Conservation (phyloP, 2,797 vertebrate species). For the Amblyopsis hoosieri region DNA sequence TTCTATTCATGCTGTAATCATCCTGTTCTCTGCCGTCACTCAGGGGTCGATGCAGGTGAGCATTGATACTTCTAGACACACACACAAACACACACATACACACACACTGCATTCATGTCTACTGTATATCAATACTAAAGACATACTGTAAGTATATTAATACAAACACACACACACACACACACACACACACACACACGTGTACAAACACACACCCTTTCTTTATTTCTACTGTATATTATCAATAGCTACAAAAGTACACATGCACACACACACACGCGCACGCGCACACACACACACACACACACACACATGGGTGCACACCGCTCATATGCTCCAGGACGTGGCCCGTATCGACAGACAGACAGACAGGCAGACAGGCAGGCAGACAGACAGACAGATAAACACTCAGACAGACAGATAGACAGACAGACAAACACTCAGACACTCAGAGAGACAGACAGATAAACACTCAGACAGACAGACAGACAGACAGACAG, state of each 20-base stretch:
- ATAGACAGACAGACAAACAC: no score
- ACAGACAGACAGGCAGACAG: no score
- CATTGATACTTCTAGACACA: not conserved
- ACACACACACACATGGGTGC: not conserved
- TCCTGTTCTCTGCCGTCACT: constrained; percentile 29
- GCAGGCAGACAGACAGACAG: not conserved
- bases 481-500: not conserved
- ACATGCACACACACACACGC: not conserved
- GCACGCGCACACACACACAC: not conserved
- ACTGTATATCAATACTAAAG: constrained; percentile 23
- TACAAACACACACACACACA: constrained; percentile 19
- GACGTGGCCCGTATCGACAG: not conserved
- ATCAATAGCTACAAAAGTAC: no score
- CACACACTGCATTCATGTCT: not conserved
- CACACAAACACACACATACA: constrained; percentile 1
- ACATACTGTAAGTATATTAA: constrained; percentile 11
- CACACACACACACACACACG: constrained; percentile 32
- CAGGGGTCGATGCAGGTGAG: constrained; percentile 58
- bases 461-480: no score
- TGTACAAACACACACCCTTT: constrained; percentile 15
- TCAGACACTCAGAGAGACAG: no score
- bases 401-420: no score
- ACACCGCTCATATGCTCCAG: not conserved
- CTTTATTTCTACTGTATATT: no score
- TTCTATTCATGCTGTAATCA: constrained; percentile 37